Base-by-base conservation (phyloP, 2,888 invertebrate genomes). In the Ormyrus nitidulus region DNA sequence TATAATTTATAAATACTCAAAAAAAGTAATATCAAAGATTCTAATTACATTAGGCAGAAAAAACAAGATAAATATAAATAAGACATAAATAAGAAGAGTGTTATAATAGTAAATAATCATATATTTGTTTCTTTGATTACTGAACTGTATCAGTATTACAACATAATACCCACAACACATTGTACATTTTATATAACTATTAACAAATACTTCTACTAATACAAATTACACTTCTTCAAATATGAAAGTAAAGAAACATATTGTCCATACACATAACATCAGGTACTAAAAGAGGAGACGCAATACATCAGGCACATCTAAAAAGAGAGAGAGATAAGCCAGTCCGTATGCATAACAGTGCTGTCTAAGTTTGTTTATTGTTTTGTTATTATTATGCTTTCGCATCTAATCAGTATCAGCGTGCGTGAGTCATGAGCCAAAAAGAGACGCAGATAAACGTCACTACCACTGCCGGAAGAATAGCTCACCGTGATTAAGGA, bases 401-500 rank as follows among this genome's bases (percentile, higher is more conserved):
- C n/a, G 8, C 65, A 48, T 13, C 3, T 44, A 19, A 19, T 19
- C 19, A 19, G 19, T n/a, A 61, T 75, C 53, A 11, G 19, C 53
- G 68, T 76, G 75, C 68, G 53, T 58, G 53, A 49, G 51, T 6
- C 59, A 19, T 19, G 13, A 58, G 53, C n/a, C 34, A 48, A 19
- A 69, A 49, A 49, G 66, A 19, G 58, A 58, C 46, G 64, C 74
- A 59, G 65, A 74, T 13, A 62, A 19, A 62, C 44, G n/a, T 34
- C 11, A 71, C 13, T 71, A 75, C 75, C 49, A 58, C 51, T 56
- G 73, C 13, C 13, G 10, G 58, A 59, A 34, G 61, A 71, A 54
- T 77, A 1, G 66, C 86, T 86, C 80, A 88, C 88, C 87, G 70
- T 87, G 86, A 82, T 86, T 86, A 6, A 83, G 64, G 58, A 83